Percentiles rank a stretch among this genome's conserved stretches.
Conservation (phyloP, 1,140 invertebrate genomes). For the Spodoptera frugiperda region DNA sequence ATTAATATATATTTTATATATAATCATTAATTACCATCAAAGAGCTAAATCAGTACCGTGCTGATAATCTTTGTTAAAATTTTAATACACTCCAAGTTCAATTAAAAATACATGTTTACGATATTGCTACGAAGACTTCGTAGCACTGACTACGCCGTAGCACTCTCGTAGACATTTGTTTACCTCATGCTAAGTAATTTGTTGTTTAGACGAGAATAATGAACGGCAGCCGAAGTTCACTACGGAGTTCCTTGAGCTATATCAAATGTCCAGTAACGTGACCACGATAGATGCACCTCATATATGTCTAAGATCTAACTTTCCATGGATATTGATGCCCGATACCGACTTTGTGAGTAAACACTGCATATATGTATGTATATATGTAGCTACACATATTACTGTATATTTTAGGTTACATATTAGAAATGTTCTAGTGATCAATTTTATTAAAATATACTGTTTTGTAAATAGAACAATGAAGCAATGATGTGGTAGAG, state of each 20-base stretch:
- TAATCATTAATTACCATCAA: no score
- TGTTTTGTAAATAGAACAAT: no score
- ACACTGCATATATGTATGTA: background rate
- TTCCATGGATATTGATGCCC: conserved; percentile 79
- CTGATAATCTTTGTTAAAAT: no score
- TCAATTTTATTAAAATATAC: no score
- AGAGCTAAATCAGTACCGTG: no score
- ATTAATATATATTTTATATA: no score
- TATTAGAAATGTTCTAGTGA: no score
- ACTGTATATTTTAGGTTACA: no score
- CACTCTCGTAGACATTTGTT: no score
- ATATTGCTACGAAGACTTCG: background rate
- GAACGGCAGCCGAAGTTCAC: conserved; percentile 75
- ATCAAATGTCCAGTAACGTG: conserved; percentile 73
- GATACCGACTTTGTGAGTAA: conserved; percentile 72
- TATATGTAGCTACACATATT: no score
- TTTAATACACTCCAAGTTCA: no score
- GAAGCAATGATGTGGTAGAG: no score
- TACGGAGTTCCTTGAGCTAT: conserved; percentile 73
- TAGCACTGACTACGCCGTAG: conserved; percentile 6
- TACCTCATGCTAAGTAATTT: background rate
- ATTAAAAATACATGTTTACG: background rate
- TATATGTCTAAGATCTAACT: conserved; percentile 72
- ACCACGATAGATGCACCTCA: conserved; percentile 73
- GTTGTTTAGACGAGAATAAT: conserved; percentile 74